Percentiles rank a stretch among this genome's conserved stretches.
Conservation (phyloP, 2,113 vertebrate species). For the Grus americana region DNA sequence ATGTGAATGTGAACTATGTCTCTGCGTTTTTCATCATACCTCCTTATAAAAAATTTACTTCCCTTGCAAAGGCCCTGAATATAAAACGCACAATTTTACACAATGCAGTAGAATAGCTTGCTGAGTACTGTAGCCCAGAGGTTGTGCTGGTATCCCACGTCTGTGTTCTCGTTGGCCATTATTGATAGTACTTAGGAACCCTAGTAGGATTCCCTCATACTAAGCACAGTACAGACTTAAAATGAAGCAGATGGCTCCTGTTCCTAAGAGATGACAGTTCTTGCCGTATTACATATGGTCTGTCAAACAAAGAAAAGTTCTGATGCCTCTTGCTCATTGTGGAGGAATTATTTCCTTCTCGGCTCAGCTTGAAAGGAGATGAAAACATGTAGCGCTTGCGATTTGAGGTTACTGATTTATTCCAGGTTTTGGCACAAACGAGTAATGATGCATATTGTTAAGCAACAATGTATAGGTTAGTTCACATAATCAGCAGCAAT, state of each 20-base stretch:
- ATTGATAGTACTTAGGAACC: neutral
- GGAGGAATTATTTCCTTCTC: neutral
- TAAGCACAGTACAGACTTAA: neutral
- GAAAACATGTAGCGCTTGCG: neutral
- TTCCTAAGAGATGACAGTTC: neutral
- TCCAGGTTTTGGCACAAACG: neutral
- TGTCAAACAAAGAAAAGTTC: neutral
- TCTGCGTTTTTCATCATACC: neutral
- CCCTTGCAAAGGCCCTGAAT: neutral
- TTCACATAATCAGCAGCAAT: neutral
- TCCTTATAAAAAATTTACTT: neutral
- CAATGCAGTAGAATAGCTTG: neutral
- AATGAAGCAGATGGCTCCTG: neutral
- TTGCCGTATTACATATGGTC: neutral
- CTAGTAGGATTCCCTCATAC: neutral
- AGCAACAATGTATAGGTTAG: neutral
- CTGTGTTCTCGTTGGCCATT: neutral
- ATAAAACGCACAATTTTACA: neutral
- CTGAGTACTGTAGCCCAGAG: neutral
- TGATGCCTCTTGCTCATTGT: neutral
- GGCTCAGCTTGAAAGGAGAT: neutral
- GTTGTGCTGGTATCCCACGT: neutral
- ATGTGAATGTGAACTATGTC: conserved; percentile 52
- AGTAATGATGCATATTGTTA: neutral
- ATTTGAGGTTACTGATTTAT: neutral